Evolutionary conservation across 1,140 invertebrate species (phyloP).

Genomic region (Tetramorium parvispinum): DNA sequence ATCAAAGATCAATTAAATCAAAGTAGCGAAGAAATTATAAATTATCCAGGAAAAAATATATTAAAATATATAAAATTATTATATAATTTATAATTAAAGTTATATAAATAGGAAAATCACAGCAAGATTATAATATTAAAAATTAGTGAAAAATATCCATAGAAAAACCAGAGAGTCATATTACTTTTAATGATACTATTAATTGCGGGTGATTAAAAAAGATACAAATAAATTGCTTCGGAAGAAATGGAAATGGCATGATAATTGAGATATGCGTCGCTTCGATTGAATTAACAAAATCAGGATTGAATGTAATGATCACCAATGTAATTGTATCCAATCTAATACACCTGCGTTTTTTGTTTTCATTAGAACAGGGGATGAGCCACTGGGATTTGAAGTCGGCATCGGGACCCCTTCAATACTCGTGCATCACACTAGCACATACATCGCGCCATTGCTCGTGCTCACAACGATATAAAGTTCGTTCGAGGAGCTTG

Average conservation of each 20-base stretch:
- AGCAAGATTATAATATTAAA: slow-evolving; percentile 30
- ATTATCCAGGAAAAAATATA: not conserved
- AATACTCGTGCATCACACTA: no score
- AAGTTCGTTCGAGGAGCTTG: no score
- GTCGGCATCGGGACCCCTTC: no score
- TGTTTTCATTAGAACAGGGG: not conserved
- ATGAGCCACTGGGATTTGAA: no score
- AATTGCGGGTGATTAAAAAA: not conserved
- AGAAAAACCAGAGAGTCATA: not conserved
- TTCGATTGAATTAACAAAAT: not conserved
- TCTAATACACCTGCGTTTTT: not conserved
- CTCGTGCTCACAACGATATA: no score
- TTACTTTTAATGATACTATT: not conserved
- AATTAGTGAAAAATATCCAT: slow-evolving; percentile 4
- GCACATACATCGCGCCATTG: no score
- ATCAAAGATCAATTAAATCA: no score
- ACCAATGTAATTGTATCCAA: not conserved
- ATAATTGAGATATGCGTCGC: slow-evolving; percentile 21
- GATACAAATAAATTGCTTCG: not conserved
- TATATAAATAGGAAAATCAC: not conserved
- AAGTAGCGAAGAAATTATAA: not conserved
- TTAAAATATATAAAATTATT: not conserved
- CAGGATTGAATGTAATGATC: not conserved
- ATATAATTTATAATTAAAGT: slow-evolving; percentile 16
- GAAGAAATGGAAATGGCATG: not conserved